These are phyloP conservation scores for Palythoa grandis DNA, from an alignment of 92 coral and sea anemone species.

Conservation along the genomic window DNA sequence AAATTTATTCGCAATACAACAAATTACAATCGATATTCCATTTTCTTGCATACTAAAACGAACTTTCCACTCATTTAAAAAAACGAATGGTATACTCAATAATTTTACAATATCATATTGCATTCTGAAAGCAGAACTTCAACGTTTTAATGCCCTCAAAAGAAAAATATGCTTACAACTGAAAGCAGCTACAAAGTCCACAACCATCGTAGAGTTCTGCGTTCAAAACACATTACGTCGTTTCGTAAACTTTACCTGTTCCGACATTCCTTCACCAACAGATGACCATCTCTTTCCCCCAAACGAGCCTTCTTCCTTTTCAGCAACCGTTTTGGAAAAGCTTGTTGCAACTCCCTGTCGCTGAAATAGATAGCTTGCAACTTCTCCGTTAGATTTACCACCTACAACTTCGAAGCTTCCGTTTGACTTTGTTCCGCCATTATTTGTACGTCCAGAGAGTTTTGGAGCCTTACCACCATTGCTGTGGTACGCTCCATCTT, in stretches of 20 bases:
- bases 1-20: background rate
- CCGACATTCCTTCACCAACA: slow-evolving; percentile 84
- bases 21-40: background rate
- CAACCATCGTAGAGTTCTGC: slow-evolving; percentile 10
- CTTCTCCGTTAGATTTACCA: slow-evolving; percentile 98
- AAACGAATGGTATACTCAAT: slow-evolving; percentile 2
- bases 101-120: background rate
- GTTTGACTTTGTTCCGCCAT: slow-evolving; percentile 76
- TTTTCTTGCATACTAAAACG: background rate
- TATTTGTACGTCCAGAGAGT: slow-evolving; percentile 81
- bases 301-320: slow-evolving; percentile 91
- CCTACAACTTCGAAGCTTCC: slow-evolving; percentile 93
- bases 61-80: slow-evolving; percentile 2
- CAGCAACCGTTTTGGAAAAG: slow-evolving; percentile 96
- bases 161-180: slow-evolving; percentile 8
- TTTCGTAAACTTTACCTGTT: slow-evolving; percentile 64
- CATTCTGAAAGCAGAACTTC: slow-evolving; percentile 36
- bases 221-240: slow-evolving; percentile 27
- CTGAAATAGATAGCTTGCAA: slow-evolving; percentile 98
- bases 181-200: slow-evolving; percentile 40
- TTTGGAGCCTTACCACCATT: slow-evolving; percentile 90
- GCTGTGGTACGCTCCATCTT: slow-evolving; percentile 94
- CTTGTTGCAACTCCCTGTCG: slow-evolving; percentile 99
- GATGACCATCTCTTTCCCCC: slow-evolving; percentile 97
- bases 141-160: background rate